Evolutionary conservation across 2,113 vertebrate genomes (phyloP).

Genomic region (Cochlearius cochlearius): DNA sequence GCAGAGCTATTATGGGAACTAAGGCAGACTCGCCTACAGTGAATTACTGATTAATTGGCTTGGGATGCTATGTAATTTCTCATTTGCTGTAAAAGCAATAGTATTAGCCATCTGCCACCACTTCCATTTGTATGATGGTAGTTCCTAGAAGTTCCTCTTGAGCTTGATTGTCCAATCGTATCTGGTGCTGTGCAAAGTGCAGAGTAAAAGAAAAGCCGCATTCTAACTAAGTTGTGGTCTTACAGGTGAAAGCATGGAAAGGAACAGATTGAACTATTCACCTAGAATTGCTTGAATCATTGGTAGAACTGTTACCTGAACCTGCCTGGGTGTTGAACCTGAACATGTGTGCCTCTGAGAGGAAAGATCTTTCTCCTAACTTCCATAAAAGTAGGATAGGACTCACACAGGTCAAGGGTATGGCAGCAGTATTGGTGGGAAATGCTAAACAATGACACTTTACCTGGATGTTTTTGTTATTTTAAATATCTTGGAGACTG

Average conservation of each 20-base stretch:
- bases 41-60: background rate
- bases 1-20: background rate
- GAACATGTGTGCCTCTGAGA: fast-evolving
- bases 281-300: fast-evolving
- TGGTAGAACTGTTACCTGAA: background rate
- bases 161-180: background rate
- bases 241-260: fast-evolving
- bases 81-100: background rate
- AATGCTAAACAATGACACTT: background rate
- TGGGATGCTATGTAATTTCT: background rate
- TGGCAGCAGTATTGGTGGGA: background rate
- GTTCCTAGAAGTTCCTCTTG: background rate
- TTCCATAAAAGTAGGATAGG: fast-evolving
- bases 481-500: background rate
- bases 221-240: background rate
- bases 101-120: background rate
- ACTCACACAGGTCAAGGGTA: too few species aligned
- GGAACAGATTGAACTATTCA: background rate
- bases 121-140: background rate
- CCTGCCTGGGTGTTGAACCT: background rate
- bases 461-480: fast-evolving
- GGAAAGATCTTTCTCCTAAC: background rate
- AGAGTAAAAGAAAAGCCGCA: background rate
- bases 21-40: background rate
- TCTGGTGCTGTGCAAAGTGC: background rate